Evolutionary conservation across 2,113 vertebrate species (phyloP).

Genomic region (Apeltes quadracus): DNA sequence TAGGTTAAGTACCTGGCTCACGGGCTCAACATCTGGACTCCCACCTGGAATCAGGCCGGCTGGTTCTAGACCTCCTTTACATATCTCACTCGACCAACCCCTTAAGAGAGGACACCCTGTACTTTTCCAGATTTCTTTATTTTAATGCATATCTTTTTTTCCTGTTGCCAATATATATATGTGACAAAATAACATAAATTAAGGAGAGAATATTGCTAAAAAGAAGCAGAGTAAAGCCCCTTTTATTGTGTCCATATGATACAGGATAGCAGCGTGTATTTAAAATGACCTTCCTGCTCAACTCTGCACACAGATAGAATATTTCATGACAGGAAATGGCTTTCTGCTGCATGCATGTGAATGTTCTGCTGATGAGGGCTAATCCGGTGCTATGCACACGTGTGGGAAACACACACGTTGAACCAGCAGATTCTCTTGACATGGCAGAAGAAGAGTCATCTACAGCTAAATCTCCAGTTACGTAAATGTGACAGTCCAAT

Average conservation of each 20-base stretch:
- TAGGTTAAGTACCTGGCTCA: slow-evolving; percentile 48
- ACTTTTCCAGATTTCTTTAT: neutral
- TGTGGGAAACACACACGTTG: neutral
- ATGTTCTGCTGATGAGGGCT: slow-evolving; percentile 42
- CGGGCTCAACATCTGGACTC: slow-evolving; percentile 51
- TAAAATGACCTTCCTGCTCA: neutral
- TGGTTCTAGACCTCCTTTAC: slow-evolving; percentile 8
- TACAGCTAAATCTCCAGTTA: slow-evolving; percentile 46
- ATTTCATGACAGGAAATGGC: slow-evolving; percentile 33
- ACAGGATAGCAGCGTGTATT: neutral
- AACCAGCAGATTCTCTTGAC: slow-evolving; percentile 48
- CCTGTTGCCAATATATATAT: neutral
- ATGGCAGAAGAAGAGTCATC: slow-evolving; percentile 33
- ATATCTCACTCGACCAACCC: neutral
- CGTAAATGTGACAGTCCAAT: slow-evolving; percentile 10
- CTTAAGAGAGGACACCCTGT: neutral
- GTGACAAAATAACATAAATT: neutral
- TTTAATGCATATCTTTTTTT: neutral
- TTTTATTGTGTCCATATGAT: neutral
- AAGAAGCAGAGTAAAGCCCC: neutral
- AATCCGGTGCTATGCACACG: slow-evolving; percentile 1
- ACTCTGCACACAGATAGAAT: slow-evolving; percentile 6
- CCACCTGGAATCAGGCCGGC: slow-evolving; percentile 28
- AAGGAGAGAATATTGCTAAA: neutral
- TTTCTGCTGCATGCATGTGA: slow-evolving; percentile 19